A percentile compares a stretch with the other conserved stretches of the same genome.
phyloP scores from a whole-genome alignment of 2,797 vertebrate genomes.

The Premnoplex brunnescens region DNA sequence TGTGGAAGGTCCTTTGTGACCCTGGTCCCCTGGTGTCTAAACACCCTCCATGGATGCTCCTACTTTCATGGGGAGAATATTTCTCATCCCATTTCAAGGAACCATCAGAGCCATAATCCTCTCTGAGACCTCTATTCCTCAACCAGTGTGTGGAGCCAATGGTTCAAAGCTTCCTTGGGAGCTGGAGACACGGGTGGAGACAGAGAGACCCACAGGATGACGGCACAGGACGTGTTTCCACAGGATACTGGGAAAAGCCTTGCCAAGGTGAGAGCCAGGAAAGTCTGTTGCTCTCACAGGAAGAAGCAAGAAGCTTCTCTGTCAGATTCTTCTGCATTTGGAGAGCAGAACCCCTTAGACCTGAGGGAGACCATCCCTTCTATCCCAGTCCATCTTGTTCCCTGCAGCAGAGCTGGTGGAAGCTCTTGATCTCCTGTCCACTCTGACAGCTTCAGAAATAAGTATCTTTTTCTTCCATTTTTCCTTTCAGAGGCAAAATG shows the following conservation, averaged over 20 bases:
- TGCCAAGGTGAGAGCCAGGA: slow-evolving; percentile 29
- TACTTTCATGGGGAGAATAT: background rate
- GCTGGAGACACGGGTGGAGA: background rate
- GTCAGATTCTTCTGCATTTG: background rate
- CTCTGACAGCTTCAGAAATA: background rate
- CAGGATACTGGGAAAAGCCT: background rate
- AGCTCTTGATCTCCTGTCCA: background rate
- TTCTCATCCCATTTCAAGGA: background rate
- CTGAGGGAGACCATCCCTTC: background rate
- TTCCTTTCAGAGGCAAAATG: background rate
- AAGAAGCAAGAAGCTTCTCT: background rate
- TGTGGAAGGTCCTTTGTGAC: background rate
- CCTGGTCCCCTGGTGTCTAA: background rate
- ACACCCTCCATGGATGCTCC: background rate
- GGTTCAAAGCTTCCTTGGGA: background rate
- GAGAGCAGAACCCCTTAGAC: background rate
- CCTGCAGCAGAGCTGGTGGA: background rate
- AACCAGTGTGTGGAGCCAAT: background rate
- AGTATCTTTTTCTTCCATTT: background rate
- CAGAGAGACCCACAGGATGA: background rate
- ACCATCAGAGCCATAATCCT: background rate
- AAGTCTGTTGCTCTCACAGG: background rate
- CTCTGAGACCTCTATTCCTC: background rate
- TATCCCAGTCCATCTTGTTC: background rate
- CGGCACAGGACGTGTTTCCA: background rate